Evolutionary conservation across 92 coral and sea anemone species (phyloP).

Genomic region (Porites rus): DNA sequence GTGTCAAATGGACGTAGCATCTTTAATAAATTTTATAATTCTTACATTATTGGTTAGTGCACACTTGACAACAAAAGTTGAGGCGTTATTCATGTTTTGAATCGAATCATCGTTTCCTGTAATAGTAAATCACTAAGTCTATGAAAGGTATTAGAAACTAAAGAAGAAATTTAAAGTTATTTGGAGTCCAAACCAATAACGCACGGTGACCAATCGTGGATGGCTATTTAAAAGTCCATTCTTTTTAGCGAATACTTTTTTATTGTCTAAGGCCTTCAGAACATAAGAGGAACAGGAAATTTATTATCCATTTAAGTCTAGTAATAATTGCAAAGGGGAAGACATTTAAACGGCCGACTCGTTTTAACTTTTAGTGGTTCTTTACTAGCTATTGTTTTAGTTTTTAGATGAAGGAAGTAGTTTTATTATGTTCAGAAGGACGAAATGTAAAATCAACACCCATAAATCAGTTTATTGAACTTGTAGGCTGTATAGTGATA

Average conservation of each 20-base stretch:
- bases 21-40: no score
- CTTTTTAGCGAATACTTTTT: not conserved
- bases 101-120: slow-evolving; percentile 1
- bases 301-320: not conserved
- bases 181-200: not conserved
- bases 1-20: no score
- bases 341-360: slow-evolving; percentile 19
- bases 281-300: slow-evolving; percentile 35
- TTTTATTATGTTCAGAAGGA: not conserved
- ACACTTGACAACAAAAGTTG: not conserved
- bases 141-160: not conserved
- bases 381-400: slow-evolving; percentile 1
- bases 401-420: not conserved
- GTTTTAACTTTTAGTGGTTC: not conserved
- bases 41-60: no score
- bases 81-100: not conserved
- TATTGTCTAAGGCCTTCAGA: not conserved
- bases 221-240: not conserved
- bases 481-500: not conserved
- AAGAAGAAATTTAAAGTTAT: not conserved
- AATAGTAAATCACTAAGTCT: not conserved
- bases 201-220: not conserved
- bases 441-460: slow-evolving; percentile 7
- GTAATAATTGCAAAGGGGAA: slow-evolving; percentile 5
- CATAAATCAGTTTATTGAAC: slow-evolving; percentile 1